phyloP scores from a whole-genome alignment of 2,797 vertebrate genomes.

The Platyrinchus mystaceus region DNA sequence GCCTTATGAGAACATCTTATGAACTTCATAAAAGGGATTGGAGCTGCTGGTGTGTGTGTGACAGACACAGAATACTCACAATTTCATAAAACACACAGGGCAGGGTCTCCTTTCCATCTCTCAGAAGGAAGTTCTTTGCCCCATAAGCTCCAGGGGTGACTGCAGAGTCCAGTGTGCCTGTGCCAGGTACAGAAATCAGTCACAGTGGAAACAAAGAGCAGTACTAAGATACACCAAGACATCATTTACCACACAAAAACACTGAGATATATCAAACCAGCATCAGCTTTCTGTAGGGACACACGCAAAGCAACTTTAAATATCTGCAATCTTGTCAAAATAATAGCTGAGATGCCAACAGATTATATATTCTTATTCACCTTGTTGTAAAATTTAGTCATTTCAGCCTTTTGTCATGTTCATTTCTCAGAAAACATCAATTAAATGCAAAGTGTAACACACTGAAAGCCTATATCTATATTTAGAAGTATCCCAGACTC shows the following conservation, averaged over 20 bases:
- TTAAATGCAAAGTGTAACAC: background rate
- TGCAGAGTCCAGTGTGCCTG: constrained; percentile 92
- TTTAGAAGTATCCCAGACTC: background rate
- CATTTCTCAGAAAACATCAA: background rate
- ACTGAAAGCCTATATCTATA: background rate
- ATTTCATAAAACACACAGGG: constrained; percentile 93
- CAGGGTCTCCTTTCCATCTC: constrained; percentile 85
- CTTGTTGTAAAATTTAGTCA: background rate
- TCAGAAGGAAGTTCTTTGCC: constrained; percentile 92
- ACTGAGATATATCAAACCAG: background rate
- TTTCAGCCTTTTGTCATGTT: background rate
- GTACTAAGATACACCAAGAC: background rate
- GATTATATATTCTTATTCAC: background rate
- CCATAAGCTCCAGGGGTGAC: constrained; percentile 84
- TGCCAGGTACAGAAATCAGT: background rate
- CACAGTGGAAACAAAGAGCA: background rate
- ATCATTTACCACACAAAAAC: background rate
- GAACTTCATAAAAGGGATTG: background rate
- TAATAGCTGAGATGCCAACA: background rate
- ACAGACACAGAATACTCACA: constrained; percentile 77
- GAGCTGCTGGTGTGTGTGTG: background rate
- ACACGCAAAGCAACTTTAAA: background rate
- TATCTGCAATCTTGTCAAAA: background rate
- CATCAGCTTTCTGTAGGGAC: background rate
- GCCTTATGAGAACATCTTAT: background rate